phyloP scores from a whole-genome alignment of 2,888 invertebrate genomes.

The Nephrotoma guestfalica region DNA sequence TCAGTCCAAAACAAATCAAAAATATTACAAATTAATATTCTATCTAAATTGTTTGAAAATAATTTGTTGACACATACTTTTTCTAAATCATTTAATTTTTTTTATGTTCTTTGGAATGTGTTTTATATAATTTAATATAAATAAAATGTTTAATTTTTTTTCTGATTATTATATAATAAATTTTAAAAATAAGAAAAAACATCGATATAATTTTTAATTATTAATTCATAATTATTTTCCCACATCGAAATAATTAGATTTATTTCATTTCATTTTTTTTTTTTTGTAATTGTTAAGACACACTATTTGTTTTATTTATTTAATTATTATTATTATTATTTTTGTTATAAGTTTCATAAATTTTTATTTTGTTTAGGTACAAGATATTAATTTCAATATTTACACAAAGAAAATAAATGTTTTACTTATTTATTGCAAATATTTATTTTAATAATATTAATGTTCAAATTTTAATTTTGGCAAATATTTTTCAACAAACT shows the following conservation, averaged over 20 bases:
- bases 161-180: not conserved
- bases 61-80: not conserved
- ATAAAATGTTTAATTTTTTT: not conserved
- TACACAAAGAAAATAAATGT: not conserved
- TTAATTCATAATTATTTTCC: not conserved
- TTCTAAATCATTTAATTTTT: not conserved
- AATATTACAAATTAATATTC: not conserved
- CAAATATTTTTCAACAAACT: not conserved
- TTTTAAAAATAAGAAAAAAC: not conserved
- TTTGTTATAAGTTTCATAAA: not conserved
- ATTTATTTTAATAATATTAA: not conserved
- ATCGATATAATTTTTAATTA: not conserved
- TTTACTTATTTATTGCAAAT: not conserved
- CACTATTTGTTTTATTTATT: not conserved
- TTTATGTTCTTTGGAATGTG: not conserved
- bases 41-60: not conserved
- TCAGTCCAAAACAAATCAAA: not conserved
- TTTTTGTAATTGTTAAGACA: not conserved
- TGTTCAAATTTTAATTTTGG: not conserved
- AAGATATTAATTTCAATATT: not conserved
- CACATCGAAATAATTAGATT: not conserved
- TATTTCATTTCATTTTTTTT: not conserved
- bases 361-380: not conserved
- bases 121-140: not conserved
- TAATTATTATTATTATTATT: not conserved